Evolutionary conservation across 64 coral and sea anemone species (phyloP).

Genomic region (Montipora efflorescens): DNA sequence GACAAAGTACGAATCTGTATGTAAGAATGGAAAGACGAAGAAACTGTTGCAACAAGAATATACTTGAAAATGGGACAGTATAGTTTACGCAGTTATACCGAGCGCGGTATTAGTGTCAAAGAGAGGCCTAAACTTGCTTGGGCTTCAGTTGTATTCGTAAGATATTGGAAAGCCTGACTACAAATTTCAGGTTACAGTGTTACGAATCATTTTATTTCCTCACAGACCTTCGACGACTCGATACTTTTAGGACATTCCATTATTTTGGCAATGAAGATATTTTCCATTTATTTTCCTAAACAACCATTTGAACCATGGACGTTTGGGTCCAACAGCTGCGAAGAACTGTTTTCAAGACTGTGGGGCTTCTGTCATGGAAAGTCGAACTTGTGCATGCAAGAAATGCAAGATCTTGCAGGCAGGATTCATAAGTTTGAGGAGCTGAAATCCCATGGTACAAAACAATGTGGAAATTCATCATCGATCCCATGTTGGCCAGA

Average conservation of each 20-base stretch:
- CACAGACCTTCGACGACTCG: constrained; percentile 52
- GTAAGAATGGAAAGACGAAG: no score
- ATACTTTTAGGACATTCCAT: constrained; percentile 31
- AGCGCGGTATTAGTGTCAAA: no score
- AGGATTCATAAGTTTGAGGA: constrained; percentile 28
- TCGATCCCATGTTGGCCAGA: constrained; percentile 36
- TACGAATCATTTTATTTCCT: constrained; percentile 48
- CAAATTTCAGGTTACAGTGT: neutral
- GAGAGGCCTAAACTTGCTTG: constrained; percentile 37
- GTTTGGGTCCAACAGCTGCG: constrained; percentile 69
- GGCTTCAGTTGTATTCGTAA: constrained; percentile 38
- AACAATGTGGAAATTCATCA: neutral
- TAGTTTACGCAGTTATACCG: no score
- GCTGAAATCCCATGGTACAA: constrained; percentile 25
- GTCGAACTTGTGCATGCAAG: constrained; percentile 38
- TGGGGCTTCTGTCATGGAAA: constrained; percentile 60
- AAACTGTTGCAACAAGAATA: no score
- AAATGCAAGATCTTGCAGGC: constrained; percentile 47
- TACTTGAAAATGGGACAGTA: no score
- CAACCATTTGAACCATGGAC: constrained; percentile 57
- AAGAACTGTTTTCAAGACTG: constrained; percentile 59
- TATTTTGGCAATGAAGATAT: constrained; percentile 60
- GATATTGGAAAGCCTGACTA: constrained; percentile 66
- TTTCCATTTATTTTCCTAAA: constrained; percentile 21
- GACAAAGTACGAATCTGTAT: no score